A percentile compares a stretch with the other conserved stretches of the same genome.
Conservation (phyloP, 2,113 vertebrate species). For the Garra rufa region DNA sequence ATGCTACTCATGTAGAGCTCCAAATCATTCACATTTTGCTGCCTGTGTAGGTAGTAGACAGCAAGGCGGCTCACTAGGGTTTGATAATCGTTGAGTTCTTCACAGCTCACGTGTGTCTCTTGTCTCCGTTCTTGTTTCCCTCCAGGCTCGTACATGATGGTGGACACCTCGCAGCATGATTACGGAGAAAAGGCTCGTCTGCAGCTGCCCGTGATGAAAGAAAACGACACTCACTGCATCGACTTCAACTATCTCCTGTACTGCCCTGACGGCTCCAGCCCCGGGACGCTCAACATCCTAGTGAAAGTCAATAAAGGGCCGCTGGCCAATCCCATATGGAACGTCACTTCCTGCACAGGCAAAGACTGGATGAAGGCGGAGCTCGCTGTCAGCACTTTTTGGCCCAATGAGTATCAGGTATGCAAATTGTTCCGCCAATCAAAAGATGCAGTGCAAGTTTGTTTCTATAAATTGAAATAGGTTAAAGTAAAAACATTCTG, state of each 20-base stretch:
- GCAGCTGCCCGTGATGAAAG: slow-evolving; percentile 96
- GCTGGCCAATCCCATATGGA: slow-evolving; percentile 97
- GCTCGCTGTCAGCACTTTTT: slow-evolving; percentile 97
- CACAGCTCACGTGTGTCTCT: neutral
- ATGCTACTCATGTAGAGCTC: too few species aligned
- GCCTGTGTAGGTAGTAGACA: neutral
- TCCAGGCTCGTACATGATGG: slow-evolving; percentile 96
- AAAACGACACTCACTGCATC: slow-evolving; percentile 97
- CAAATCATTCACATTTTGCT: neutral
- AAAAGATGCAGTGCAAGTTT: neutral
- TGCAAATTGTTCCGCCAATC: slow-evolving; percentile 42
- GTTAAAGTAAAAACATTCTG: too few species aligned
- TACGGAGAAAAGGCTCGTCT: slow-evolving; percentile 91
- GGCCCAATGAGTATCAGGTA: slow-evolving; percentile 99
- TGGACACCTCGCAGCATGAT: slow-evolving; percentile 91
- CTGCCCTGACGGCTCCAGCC: slow-evolving; percentile 85
- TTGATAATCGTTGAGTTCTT: neutral
- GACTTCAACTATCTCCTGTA: slow-evolving; percentile 96
- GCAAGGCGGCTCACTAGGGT: neutral
- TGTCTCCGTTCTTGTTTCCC: neutral
- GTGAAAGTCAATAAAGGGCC: slow-evolving; percentile 97
- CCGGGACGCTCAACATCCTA: slow-evolving; percentile 91
- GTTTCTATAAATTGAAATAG: too few species aligned
- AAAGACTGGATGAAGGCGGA: slow-evolving; percentile 89
- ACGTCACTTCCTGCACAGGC: slow-evolving; percentile 90